A percentile compares a stretch with the other conserved stretches of the same genome.
Evolutionary conservation across 1,140 invertebrate genomes (phyloP).

Genomic region (Kradibia gibbosae): DNA sequence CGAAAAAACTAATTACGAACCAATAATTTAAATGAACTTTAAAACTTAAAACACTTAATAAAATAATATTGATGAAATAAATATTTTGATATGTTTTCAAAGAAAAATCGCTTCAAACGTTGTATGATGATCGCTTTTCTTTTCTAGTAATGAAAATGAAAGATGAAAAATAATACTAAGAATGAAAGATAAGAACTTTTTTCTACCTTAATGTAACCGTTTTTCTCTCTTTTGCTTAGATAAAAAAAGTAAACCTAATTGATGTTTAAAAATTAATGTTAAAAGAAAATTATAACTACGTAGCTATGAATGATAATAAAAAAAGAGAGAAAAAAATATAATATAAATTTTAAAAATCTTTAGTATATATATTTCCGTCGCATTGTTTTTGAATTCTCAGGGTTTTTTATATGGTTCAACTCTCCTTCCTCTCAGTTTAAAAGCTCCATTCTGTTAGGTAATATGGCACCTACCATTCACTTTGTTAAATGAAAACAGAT

Average conservation of each 20-base stretch:
- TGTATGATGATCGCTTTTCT: slow-evolving; percentile 9
- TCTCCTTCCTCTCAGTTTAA: slow-evolving; percentile 73
- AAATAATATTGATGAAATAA: slow-evolving; percentile 35
- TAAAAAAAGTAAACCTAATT: slow-evolving; percentile 21
- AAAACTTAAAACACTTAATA: slow-evolving; percentile 39
- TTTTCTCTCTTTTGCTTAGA: slow-evolving; percentile 51
- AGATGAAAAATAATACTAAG: slow-evolving; percentile 41
- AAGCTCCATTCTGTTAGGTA: slow-evolving; percentile 60
- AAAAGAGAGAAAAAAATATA: slow-evolving; percentile 48
- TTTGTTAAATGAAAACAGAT: slow-evolving; percentile 48
- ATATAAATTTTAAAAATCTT: slow-evolving; percentile 25
- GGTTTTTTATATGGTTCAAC: slow-evolving; percentile 63
- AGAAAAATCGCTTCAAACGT: slow-evolving; percentile 16
- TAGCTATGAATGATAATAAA: slow-evolving; percentile 38
- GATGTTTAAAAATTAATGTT: not conserved
- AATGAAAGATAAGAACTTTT: slow-evolving; percentile 53
- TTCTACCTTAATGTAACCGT: slow-evolving; percentile 40
- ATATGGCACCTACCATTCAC: slow-evolving; percentile 58
- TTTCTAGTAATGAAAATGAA: slow-evolving; percentile 38
- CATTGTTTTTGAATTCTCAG: slow-evolving; percentile 50
- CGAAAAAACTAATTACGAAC: slow-evolving; percentile 46
- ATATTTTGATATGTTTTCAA: slow-evolving; percentile 45
- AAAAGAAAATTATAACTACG: slow-evolving; percentile 20
- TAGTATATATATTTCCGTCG: slow-evolving; percentile 12
- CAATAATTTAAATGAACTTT: slow-evolving; percentile 35